These are phyloP conservation scores for Agrochola macilenta DNA, from an alignment of 2,888 invertebrate genomes.

Conservation along the genomic window DNA sequence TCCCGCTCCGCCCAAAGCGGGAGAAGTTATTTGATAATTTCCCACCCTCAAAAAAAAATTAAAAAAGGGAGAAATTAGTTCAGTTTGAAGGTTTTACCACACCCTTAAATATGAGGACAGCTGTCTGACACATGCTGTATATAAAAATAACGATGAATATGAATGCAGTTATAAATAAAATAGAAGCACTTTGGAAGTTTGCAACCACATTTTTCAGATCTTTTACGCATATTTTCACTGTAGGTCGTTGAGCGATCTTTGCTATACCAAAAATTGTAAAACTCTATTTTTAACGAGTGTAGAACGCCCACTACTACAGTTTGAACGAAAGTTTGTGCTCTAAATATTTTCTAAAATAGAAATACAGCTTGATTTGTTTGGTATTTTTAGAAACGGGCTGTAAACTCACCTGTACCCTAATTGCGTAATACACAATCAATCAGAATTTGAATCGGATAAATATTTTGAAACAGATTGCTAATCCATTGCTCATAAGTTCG, in stretches of 20 bases:
- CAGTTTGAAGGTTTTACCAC: not conserved
- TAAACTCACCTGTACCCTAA: not conserved
- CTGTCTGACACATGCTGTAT: not conserved
- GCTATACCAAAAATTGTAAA: conserved; percentile 6
- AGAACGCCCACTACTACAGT: not conserved
- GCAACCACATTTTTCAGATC: conserved; percentile 10
- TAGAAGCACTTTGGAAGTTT: not conserved
- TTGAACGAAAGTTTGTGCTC: not conserved
- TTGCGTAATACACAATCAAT: too few species aligned
- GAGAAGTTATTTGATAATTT: too few species aligned
- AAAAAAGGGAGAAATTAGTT: not conserved
- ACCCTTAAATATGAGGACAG: not conserved
- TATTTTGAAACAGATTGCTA: too few species aligned
- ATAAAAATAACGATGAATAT: conserved; percentile 7
- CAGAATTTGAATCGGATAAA: too few species aligned
- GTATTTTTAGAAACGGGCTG: not conserved
- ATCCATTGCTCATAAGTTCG: too few species aligned
- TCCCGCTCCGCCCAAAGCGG: too few species aligned
- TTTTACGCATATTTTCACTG: conserved; percentile 21
- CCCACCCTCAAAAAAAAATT: too few species aligned
- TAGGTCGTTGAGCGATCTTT: not conserved
- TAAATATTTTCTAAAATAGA: conserved; percentile 1
- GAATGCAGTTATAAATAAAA: conserved; percentile 6
- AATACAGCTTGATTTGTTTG: not conserved
- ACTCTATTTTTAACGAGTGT: conserved; percentile 9